Evolutionary conservation across 2,113 vertebrate species (phyloP).

Genomic region (Labrus mixtus): DNA sequence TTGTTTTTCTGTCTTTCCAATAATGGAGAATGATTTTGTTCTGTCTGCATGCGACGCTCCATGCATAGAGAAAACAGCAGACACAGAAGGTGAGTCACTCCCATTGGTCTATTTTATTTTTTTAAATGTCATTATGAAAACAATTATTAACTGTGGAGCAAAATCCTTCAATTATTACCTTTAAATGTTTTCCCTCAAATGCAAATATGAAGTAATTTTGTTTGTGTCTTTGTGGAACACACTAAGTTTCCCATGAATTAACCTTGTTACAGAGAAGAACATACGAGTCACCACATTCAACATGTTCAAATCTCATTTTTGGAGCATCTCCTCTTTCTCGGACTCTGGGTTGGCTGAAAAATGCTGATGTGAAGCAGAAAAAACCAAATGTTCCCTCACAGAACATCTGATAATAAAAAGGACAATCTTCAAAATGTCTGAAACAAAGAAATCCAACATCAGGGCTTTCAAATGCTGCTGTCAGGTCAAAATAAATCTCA

Average conservation of each 20-base stretch:
- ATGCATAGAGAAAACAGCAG: neutral
- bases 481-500: slow-evolving; percentile 34
- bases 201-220: too few relatives aligned
- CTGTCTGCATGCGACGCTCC: neutral
- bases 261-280: neutral
- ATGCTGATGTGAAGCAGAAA: slow-evolving; percentile 45
- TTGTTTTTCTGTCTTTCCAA: neutral
- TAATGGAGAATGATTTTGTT: neutral
- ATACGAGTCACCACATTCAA: neutral
- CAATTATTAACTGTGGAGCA: too few relatives aligned
- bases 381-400: slow-evolving; percentile 28
- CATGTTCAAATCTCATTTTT: slow-evolving; percentile 5
- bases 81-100: neutral
- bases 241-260: neutral
- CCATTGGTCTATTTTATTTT: too few relatives aligned
- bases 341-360: slow-evolving; percentile 49
- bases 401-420: slow-evolving; percentile 39
- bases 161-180: too few relatives aligned
- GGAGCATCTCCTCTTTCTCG: neutral
- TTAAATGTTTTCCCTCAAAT: too few relatives aligned
- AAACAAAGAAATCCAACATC: slow-evolving; percentile 7
- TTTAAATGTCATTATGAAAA: too few relatives aligned
- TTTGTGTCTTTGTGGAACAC: neutral
- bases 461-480: slow-evolving; percentile 42
- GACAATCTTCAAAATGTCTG: slow-evolving; percentile 9